A percentile compares a stretch with the other conserved stretches of the same genome.
phyloP scores from a whole-genome alignment of 2,113 vertebrate species.

The Proterorhinus semilunaris region DNA sequence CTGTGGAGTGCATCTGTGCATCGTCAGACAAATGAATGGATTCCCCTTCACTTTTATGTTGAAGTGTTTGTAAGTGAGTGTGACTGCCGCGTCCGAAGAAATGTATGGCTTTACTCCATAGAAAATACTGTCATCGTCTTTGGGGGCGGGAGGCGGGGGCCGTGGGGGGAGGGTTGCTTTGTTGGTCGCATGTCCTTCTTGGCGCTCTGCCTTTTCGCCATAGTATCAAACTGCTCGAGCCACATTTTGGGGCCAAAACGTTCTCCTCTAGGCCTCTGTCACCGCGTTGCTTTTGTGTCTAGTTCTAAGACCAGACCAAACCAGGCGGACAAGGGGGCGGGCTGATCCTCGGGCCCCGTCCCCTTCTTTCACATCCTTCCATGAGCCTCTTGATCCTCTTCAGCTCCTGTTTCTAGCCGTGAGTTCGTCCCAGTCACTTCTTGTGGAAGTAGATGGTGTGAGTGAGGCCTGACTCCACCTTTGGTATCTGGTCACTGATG shows the following conservation, averaged over 20 bases:
- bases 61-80: slow-evolving; percentile 34
- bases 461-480: slow-evolving; percentile 97
- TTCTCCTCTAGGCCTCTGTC: slow-evolving; percentile 11
- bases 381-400: not conserved
- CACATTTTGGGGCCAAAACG: slow-evolving; percentile 29
- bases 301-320: slow-evolving; percentile 72
- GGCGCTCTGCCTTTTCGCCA: slow-evolving; percentile 20
- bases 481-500: slow-evolving; percentile 99
- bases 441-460: slow-evolving; percentile 98
- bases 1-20: slow-evolving; percentile 60
- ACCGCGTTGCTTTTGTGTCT: slow-evolving; percentile 35
- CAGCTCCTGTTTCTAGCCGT: slow-evolving; percentile 34
- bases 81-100: slow-evolving; percentile 78
- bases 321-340: slow-evolving; percentile 78
- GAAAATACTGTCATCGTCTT: slow-evolving; percentile 84
- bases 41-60: slow-evolving; percentile 34
- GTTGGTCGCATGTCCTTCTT: slow-evolving; percentile 57
- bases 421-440: slow-evolving; percentile 82
- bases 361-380: not conserved
- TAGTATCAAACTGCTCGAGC: slow-evolving; percentile 45
- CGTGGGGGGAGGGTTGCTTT: slow-evolving; percentile 19
- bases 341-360: slow-evolving; percentile 59
- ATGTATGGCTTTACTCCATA: slow-evolving; percentile 99
- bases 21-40: slow-evolving; percentile 50
- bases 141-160: slow-evolving; percentile 56